A percentile compares a stretch with the other conserved stretches of the same genome.
Evolutionary conservation across 1,140 invertebrate genomes (phyloP).

Genomic region (Drosophila elegans): DNA sequence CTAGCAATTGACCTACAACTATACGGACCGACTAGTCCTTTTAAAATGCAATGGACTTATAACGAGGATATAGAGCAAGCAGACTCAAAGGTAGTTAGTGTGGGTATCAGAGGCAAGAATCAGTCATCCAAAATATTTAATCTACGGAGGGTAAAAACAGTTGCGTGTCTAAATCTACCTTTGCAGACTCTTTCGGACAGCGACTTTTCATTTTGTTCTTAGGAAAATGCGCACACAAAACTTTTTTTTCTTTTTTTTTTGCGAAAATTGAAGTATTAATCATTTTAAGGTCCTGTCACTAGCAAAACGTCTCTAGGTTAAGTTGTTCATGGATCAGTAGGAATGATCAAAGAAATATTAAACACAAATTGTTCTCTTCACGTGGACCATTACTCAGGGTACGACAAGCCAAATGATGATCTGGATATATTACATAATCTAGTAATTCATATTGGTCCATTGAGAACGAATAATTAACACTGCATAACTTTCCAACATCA

Average conservation of each 20-base stretch:
- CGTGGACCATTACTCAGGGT: not conserved
- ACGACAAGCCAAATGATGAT: not conserved
- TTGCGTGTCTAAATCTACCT: conserved; percentile 3
- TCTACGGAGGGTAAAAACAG: conserved; percentile 14
- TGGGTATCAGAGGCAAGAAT: not conserved
- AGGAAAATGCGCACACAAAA: conserved; percentile 2
- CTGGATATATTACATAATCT: conserved; percentile 3
- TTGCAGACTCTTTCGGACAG: not conserved
- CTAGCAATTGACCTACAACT: conserved; percentile 18
- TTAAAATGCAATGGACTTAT: conserved; percentile 26
- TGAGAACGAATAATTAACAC: not conserved
- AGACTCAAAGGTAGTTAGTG: conserved; percentile 20
- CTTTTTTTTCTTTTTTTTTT: not conserved
- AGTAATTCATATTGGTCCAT: conserved; percentile 12
- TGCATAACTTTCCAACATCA: not conserved
- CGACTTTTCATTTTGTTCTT: not conserved
- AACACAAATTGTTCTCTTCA: conserved; percentile 1
- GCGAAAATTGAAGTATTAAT: conserved; percentile 10
- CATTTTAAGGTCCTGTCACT: not conserved
- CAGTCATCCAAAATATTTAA: conserved; percentile 4
- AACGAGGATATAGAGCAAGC: conserved; percentile 8
- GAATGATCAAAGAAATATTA: not conserved
- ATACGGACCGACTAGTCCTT: conserved; percentile 4
- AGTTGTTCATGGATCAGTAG: conserved; percentile 14
- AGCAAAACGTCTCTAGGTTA: conserved; percentile 4